A percentile compares a stretch with the other conserved stretches of the same genome.
These are phyloP conservation scores for Ormyrus rosae DNA, from an alignment of 2,888 invertebrate genomes.

Conservation along the genomic window DNA sequence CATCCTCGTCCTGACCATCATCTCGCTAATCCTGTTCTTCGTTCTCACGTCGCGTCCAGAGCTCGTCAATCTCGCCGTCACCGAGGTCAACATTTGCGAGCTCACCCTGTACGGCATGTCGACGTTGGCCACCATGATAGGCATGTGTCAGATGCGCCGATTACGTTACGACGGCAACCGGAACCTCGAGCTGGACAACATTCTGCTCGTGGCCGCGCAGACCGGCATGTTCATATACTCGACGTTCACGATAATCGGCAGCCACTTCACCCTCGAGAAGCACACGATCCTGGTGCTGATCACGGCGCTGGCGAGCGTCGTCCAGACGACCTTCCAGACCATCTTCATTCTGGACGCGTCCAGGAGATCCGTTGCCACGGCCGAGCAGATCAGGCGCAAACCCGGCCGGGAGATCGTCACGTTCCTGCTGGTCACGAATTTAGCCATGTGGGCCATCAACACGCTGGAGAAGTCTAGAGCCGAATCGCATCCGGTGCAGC, in stretches of 20 bases:
- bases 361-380: constrained; percentile 87
- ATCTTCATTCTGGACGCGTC: constrained; percentile 95
- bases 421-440: constrained; percentile 91
- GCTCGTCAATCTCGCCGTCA: constrained; percentile 88
- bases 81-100: constrained; percentile 94
- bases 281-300: constrained; percentile 89
- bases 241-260: constrained; percentile 95
- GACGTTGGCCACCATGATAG: constrained; percentile 89
- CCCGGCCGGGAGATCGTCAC: constrained; percentile 96
- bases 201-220: constrained; percentile 93
- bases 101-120: constrained; percentile 90
- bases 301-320: constrained; percentile 89
- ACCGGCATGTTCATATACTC: constrained; percentile 96
- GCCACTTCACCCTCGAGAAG: constrained; percentile 89
- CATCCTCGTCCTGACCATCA: constrained; percentile 91
- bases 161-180: constrained; percentile 89
- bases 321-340: constrained; percentile 93
- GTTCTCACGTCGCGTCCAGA: constrained; percentile 89
- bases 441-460: constrained; percentile 96
- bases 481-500: constrained; percentile 93
- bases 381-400: constrained; percentile 89
- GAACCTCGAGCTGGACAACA: constrained; percentile 92
- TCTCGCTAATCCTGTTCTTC: constrained; percentile 93
- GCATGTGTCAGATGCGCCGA: constrained; percentile 91
- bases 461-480: constrained; percentile 93